Evolutionary conservation across 2,888 invertebrate genomes (phyloP).

Genomic region (Troides aeacus): DNA sequence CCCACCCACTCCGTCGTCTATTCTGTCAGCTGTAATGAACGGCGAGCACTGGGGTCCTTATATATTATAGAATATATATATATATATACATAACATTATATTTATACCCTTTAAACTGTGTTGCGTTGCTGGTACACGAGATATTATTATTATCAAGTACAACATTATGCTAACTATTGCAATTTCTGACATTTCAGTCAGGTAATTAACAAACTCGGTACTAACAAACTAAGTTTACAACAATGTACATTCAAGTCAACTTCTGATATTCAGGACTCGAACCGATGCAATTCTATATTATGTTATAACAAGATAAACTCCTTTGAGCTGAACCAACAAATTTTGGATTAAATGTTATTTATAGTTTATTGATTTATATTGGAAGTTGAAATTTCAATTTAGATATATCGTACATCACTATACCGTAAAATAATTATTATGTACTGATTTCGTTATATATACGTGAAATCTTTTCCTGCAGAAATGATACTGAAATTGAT

Average conservation of each 20-base stretch:
- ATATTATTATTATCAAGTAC: not conserved
- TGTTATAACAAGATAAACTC: not conserved
- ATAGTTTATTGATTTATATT: too few relatives aligned
- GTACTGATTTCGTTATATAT: too few relatives aligned
- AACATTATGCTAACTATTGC: not conserved
- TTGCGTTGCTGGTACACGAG: not conserved
- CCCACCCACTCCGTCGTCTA: not conserved
- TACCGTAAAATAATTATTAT: too few relatives aligned
- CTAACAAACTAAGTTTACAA: slow-evolving; percentile 4
- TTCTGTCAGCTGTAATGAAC: not conserved
- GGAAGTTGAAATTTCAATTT: too few relatives aligned
- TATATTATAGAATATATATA: not conserved
- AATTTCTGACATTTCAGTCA: not conserved
- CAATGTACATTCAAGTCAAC: not conserved
- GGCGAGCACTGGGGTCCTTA: not conserved
- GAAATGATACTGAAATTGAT: too few relatives aligned
- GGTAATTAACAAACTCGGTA: slow-evolving; percentile 12
- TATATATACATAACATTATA: not conserved
- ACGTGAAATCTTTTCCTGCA: too few relatives aligned
- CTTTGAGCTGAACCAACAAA: not conserved
- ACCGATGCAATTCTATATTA: not conserved
- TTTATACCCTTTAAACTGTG: not conserved
- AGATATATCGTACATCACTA: too few relatives aligned
- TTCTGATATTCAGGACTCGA: not conserved
- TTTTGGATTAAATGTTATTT: not conserved